Evolutionary conservation across 1,140 invertebrate species (phyloP), one percentile per base, ranked within the genome.

Genomic region (Linepithema humile): DNA sequence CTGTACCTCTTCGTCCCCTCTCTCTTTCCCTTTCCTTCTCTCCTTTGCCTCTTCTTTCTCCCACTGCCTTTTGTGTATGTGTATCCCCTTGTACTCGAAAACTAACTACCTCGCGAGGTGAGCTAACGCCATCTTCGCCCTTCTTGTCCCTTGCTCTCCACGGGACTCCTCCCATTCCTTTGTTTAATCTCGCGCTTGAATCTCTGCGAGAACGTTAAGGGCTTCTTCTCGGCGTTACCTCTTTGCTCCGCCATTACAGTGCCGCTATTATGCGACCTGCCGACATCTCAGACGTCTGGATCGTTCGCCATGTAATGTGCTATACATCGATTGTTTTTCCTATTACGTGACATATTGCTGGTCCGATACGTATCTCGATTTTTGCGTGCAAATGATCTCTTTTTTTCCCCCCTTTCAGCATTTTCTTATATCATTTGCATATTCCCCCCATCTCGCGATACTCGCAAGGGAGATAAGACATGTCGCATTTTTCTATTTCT

Each of bases 121-220:
- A 82, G 26, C 74, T 59, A 85, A 48, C 83, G 57, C 50, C 86
- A 85, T 85, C 77, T 82, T 62, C 50, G 29, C 59, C 62, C 82
- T 72, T 60, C 78, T 67, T n/a, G 35, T 60, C 82, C 29, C 70
- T 23, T n/a, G n/a, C 53, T 77, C 65, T 38, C 62, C 70, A 64
- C 50, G 29, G 17, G 55, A 64, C 40, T 80, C 23, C 40, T 80
- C 23, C 77, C 83, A 70, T 90, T 88, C 91, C 90, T 91, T 89
- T 92, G 90, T 92, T 93, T 93, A 92, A 93, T 93, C 90, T 90
- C 89, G 86, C 77, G 84, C 64, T 59, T 70, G 74, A 26, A 83
- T 78, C 78, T 83, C 43, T 35, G 64, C 40, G 29, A 57, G 26
- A 17, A 57, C 20, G 48, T 78, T 70, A 50, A 60, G 55, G 17